Evolutionary conservation across 2,113 vertebrate genomes (phyloP), one percentile per base, ranked within the genome.

Genomic region (Forbesichthys agassizii): DNA sequence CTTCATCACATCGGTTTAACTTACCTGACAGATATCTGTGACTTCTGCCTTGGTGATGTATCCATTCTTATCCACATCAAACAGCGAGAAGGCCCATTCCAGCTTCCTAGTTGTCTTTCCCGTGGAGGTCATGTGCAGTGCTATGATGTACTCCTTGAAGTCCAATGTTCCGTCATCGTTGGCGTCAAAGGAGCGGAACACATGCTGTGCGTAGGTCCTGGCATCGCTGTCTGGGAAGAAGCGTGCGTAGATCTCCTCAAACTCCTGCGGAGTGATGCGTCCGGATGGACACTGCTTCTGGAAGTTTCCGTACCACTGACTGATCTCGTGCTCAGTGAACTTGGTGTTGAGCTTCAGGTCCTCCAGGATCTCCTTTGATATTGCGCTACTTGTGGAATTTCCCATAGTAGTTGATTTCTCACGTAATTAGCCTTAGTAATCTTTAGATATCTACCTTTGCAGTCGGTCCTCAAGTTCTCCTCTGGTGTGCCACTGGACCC

Each of bases 61-160:
- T 0, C 96, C 96, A 0, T 97, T 98, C 62, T 96, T 91, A 4
- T 98, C 96, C 0, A 98, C 95, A 5, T 98, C 96, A 7, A 97
- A 98, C 48, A 98, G 92, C 0, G 95, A 96, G 88, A 98, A 98
- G 2, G 95, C 96, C 96, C 96, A 98, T 79, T 96, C 96, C 2
- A 98, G 90, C 51, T 98, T 98, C 5, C 95, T 93, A 69, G 86
- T 89, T 1, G 94, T 93, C 67, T 92, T 95, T 0, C 96, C 95
- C 0, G 89, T 90, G 0, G 95, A 95, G 63, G 96, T 98, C 86
- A 98, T 94, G 76, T 98, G 96, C 68, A 98, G 92, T 0, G 96
- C 96, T 7, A 97, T 93, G 83, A 98, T 95, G 61, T 98, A 98
- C 88, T 98, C 96, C 90, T 95, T 91, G 88, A 98, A 98, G 12